Percentiles rank a stretch among this genome's conserved stretches.
These are phyloP conservation scores for Alectoris magna DNA, from an alignment of 2,797 vertebrate species.

Conservation along the genomic window DNA sequence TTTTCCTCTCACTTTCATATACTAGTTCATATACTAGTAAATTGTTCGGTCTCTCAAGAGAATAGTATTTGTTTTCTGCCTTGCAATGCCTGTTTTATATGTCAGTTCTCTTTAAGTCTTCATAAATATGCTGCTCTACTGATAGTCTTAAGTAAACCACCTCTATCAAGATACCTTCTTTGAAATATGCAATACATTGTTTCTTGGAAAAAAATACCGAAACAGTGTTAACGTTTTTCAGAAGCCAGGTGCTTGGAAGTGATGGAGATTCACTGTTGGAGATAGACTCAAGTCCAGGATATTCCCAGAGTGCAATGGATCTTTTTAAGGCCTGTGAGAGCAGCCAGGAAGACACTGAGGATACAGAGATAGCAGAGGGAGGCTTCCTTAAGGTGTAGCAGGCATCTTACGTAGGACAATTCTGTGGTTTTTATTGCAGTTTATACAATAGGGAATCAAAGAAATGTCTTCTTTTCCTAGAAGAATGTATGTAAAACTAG, in stretches of 20 bases:
- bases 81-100: background rate
- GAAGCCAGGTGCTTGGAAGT: conserved; percentile 83
- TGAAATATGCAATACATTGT: background rate
- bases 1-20: background rate
- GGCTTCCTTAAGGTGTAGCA: conserved; percentile 74
- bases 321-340: conserved; percentile 77
- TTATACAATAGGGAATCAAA: conserved; percentile 3
- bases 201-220: conserved; percentile 52
- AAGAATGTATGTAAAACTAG: background rate
- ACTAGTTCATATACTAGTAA: background rate
- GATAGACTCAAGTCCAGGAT: conserved; percentile 83
- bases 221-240: conserved; percentile 74
- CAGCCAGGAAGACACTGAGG: conserved; percentile 80
- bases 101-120: background rate
- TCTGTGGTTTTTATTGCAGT: conserved; percentile 17
- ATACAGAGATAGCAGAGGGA: conserved; percentile 72
- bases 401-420: conserved; percentile 47
- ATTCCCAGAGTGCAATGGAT: conserved; percentile 74
- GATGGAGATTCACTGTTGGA: conserved; percentile 83
- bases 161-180: background rate
- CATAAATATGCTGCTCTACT: background rate
- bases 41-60: background rate
- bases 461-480: background rate
- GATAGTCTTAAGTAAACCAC: background rate
- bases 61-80: background rate